Conservation (phyloP, 2,888 invertebrate genomes). For the Drosophila stalkeri region DNA sequence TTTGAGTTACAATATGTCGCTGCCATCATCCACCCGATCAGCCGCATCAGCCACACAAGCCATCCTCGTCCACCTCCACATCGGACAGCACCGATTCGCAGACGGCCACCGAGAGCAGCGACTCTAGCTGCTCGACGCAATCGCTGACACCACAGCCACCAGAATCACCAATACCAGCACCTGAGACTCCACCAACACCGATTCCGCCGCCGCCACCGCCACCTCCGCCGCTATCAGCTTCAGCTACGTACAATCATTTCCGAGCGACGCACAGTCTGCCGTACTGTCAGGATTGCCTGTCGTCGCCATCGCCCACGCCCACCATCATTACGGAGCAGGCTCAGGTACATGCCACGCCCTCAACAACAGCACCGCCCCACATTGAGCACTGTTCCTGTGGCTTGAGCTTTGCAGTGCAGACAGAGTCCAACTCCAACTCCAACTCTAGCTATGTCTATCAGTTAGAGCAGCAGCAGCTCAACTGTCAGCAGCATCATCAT, state of each 20-base stretch:
- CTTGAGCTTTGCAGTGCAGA: conserved; percentile 74
- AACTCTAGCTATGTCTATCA: conserved; percentile 33
- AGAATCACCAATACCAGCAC: not conserved
- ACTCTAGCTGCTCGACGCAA: conserved; percentile 65
- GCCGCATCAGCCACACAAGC: conserved; percentile 74
- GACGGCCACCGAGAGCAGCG: conserved; percentile 60
- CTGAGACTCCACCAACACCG: not conserved
- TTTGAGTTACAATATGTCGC: conserved; percentile 85
- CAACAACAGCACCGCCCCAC: conserved; percentile 40
- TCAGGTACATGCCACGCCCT: conserved; percentile 71
- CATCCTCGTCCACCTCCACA: conserved; percentile 71
- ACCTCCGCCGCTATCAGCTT: conserved; percentile 40
- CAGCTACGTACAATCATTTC: conserved; percentile 49
- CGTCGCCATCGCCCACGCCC: conserved; percentile 78
- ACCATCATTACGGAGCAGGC: conserved; percentile 81
- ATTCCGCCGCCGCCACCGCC: conserved; percentile 57
- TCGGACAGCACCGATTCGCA: conserved; percentile 64
- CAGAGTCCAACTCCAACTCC: conserved; percentile 30
- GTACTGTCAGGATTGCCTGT: conserved; percentile 75
- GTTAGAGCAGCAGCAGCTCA: conserved; percentile 43
- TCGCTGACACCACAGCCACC: conserved; percentile 63
- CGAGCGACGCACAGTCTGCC: conserved; percentile 39
- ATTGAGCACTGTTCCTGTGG: conserved; percentile 82
- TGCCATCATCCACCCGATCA: conserved; percentile 81
- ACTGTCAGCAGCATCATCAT: conserved; percentile 54